Evolutionary conservation across 64 coral and sea anemone species (phyloP).

Genomic region (Porites australiensis): DNA sequence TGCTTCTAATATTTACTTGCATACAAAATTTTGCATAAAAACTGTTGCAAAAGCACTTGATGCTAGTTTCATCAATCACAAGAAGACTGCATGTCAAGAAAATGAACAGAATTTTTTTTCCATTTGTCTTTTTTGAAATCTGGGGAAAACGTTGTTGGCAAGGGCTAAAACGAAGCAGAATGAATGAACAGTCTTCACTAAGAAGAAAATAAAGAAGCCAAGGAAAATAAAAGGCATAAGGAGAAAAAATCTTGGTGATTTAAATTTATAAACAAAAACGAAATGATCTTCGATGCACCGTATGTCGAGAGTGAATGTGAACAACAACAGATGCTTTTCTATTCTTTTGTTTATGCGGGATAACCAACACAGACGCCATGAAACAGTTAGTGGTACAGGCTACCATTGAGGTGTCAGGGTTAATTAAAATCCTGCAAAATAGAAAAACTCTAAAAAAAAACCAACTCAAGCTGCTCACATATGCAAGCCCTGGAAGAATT

Average conservation of each 20-base stretch:
- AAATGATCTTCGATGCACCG: too few relatives aligned
- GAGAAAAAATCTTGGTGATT: background rate
- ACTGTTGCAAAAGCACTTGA: background rate
- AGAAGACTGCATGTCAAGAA: conserved; percentile 8
- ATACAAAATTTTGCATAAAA: background rate
- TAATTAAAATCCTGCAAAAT: conserved; percentile 15
- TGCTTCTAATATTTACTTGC: background rate
- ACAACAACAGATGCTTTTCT: background rate
- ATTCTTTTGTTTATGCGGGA: background rate
- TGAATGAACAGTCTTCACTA: too few relatives aligned
- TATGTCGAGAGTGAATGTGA: background rate
- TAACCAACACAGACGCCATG: background rate
- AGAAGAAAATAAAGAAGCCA: too few relatives aligned
- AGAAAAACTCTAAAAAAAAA: background rate
- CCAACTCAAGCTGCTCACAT: too few relatives aligned
- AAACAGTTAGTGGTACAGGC: background rate
- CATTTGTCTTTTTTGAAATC: background rate
- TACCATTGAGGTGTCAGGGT: background rate
- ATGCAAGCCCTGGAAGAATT: background rate
- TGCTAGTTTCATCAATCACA: conserved; percentile 21
- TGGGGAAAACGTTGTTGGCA: too few relatives aligned
- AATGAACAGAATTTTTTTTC: background rate
- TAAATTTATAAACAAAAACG: background rate
- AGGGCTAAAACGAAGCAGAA: too few relatives aligned
- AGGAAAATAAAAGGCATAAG: background rate